These are phyloP conservation scores for Mormyrus proboscirostris DNA, from an alignment of 2,797 vertebrate species.

Conservation along the genomic window DNA sequence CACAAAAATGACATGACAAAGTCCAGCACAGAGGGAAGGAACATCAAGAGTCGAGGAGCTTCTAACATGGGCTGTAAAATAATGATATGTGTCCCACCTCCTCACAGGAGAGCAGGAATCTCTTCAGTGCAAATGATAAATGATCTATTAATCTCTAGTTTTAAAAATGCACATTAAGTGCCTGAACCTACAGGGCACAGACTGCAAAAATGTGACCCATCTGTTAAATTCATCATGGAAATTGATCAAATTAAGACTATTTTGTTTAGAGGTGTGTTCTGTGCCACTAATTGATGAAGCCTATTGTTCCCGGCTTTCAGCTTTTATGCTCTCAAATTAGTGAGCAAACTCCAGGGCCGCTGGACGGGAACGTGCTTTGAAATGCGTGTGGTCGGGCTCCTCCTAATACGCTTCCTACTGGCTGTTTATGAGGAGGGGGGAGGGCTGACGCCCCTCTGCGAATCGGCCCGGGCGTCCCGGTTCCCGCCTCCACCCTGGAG, in stretches of 20 bases:
- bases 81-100: neutral
- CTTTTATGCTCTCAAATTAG: slow-evolving; percentile 14
- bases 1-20: neutral
- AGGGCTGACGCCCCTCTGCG: neutral
- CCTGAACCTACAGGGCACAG: neutral
- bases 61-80: neutral
- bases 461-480: neutral
- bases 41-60: neutral
- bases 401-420: neutral
- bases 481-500: neutral
- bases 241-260: slow-evolving; percentile 2
- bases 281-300: slow-evolving; percentile 11
- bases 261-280: slow-evolving; percentile 2
- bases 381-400: neutral
- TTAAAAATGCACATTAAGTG: neutral
- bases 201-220: too few relatives aligned
- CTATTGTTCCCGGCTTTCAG: neutral
- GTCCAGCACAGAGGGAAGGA: neutral
- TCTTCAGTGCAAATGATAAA: neutral
- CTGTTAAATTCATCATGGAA: neutral
- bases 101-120: neutral
- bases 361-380: neutral
- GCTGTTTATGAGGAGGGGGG: neutral
- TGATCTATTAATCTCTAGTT: neutral
- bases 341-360: slow-evolving; percentile 2